Conservation (phyloP, 2,113 vertebrate genomes). For the Ceuthmochares aereus region DNA sequence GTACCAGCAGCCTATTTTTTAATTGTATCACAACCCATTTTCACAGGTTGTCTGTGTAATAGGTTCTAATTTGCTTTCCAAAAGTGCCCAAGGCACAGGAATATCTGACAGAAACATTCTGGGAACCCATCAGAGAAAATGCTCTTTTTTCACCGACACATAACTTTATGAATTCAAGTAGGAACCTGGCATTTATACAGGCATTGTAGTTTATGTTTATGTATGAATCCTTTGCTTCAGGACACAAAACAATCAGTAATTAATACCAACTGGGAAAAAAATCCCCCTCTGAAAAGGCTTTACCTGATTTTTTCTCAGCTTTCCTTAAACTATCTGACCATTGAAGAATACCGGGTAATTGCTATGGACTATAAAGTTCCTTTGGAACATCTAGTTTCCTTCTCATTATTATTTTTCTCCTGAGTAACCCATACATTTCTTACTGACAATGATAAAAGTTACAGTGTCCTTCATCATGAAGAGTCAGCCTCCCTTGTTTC, state of each 20-base stretch:
- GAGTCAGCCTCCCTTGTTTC: background rate
- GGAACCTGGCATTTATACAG: background rate
- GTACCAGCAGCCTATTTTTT: background rate
- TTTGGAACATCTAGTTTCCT: background rate
- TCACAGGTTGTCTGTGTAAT: background rate
- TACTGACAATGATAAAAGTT: background rate
- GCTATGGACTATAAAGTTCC: background rate
- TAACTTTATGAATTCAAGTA: background rate
- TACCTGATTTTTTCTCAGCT: background rate
- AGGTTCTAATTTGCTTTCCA: background rate
- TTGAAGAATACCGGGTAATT: background rate
- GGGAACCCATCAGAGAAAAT: background rate
- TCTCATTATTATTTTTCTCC: background rate
- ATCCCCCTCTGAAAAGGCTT: background rate
- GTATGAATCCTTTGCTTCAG: background rate
- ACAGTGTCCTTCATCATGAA: background rate
- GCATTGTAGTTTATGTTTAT: background rate
- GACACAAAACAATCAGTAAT: background rate
- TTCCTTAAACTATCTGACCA: background rate
- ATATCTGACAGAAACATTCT: background rate
- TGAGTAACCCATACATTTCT: background rate
- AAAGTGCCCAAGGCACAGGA: background rate
- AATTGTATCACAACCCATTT: background rate
- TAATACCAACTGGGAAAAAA: background rate
- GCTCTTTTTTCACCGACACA: background rate